Evolutionary conservation across 2,797 vertebrate species (phyloP), one percentile per base, ranked within the genome.

Genomic region (Rhinichthys osculus): DNA sequence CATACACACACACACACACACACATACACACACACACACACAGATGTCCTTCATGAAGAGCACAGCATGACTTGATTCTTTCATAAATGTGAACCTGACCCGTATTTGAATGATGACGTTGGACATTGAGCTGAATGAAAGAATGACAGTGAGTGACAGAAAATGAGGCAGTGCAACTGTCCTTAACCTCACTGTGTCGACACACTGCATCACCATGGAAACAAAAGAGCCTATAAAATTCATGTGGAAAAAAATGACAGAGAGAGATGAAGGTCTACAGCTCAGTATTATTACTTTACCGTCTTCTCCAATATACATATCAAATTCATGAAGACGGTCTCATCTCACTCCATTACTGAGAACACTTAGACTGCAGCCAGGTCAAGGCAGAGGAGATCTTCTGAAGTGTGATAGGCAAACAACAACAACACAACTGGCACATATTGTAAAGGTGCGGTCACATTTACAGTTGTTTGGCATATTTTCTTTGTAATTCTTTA

Each of bases 131-230:
- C 50, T 47, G 83, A 78, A 78, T 71, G 52, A 79, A 57, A 70
- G 52, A 59, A 69, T 54, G 44, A 42, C 73, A 78, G 47, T 16
- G 21, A 83, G 17, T 5, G 14, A 16, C 42, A 52, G 23, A 70
- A 78, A 78, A 71, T 54, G 23, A 67, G 23, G 42, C 82, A 76
- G 82, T 8, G 16, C 64, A 78, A n/a, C 64, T 78, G 47, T 78
- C 73, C 64, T 69, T 77, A 84, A 84, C 83, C 74, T 84, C 64
- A 67, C 33, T 57, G 74, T 5, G 7, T 38, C 19, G 19, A 72
- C 67, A 85, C 19, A 6, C 27, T 27, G 83, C 66, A 71, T 79
- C 40, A 35, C 76, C 83, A 78, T 85, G 67, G 83, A 85, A 85
- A 79, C 83, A 85, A 78, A 70, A 71, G 50, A 50, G 52, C 66